phyloP scores from a whole-genome alignment of 2,888 invertebrate species.

The Cryptosula pallasiana region DNA sequence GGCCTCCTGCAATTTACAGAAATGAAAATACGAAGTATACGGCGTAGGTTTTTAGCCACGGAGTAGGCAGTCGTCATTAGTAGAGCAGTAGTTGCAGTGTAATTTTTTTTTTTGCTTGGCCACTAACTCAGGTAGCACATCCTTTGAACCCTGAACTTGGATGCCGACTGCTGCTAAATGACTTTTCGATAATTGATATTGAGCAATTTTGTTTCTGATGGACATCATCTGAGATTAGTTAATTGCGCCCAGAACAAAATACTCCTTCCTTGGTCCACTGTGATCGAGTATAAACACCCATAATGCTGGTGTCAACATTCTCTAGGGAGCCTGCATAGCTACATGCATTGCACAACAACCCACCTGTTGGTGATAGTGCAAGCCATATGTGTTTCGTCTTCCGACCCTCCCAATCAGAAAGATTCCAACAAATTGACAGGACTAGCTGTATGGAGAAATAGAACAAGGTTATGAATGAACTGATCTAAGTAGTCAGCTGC shows the following conservation, averaged over 20 bases:
- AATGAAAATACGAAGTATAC: neutral
- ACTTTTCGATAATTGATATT: neutral
- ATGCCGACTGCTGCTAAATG: neutral
- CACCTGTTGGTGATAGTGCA: too few relatives aligned
- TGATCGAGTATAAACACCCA: neutral
- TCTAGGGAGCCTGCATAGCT: neutral
- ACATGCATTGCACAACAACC: neutral
- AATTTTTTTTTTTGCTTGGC: neutral
- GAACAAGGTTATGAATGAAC: too few relatives aligned
- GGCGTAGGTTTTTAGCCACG: neutral
- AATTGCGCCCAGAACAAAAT: neutral
- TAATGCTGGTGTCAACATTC: neutral
- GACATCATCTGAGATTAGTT: neutral
- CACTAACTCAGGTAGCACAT: neutral
- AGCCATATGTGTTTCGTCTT: neutral
- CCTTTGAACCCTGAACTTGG: neutral
- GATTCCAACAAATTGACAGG: too few relatives aligned
- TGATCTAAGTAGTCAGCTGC: too few relatives aligned
- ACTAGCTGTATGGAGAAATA: too few relatives aligned
- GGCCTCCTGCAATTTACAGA: constrained; percentile 6
- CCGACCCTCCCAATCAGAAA: too few relatives aligned
- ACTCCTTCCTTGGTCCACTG: neutral
- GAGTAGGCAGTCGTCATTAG: neutral
- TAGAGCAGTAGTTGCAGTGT: neutral
- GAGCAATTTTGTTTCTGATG: neutral